Percentiles rank a stretch among this genome's conserved stretches.
Evolutionary conservation across 2,888 invertebrate genomes (phyloP).

Genomic region (Drosophila leonis): DNA sequence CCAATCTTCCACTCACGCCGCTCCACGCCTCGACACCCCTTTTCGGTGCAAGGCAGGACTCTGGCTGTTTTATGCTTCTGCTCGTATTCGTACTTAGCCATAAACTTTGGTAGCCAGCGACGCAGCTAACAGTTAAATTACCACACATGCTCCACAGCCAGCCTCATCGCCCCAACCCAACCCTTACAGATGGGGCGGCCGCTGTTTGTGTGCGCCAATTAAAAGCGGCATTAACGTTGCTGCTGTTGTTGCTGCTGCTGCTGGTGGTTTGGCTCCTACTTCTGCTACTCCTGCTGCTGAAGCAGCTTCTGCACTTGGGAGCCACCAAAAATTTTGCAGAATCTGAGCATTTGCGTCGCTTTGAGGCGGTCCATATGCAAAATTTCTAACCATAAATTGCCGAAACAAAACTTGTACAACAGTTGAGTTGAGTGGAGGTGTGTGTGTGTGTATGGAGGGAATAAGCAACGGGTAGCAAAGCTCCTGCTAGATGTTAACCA

Average conservation of each 20-base stretch:
- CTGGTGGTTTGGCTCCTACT: slow-evolving; percentile 6
- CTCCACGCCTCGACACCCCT: background rate
- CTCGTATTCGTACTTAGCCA: slow-evolving; percentile 78
- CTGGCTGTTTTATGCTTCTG: slow-evolving; percentile 50
- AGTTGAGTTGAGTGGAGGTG: slow-evolving; percentile 13
- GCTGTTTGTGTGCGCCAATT: slow-evolving; percentile 76
- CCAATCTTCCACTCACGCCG: background rate
- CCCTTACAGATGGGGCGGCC: slow-evolving; percentile 23
- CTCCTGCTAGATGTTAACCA: slow-evolving; percentile 42
- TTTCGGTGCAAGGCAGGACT: slow-evolving; percentile 42
- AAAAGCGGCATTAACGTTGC: slow-evolving; percentile 76
- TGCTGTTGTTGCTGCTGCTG: slow-evolving; percentile 35
- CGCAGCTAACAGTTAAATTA: slow-evolving; percentile 81
- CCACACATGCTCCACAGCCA: slow-evolving; percentile 75
- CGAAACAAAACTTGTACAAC: slow-evolving; percentile 71
- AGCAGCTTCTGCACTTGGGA: slow-evolving; percentile 50
- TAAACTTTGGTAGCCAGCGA: slow-evolving; percentile 77
- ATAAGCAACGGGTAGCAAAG: background rate
- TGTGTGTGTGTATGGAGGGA: background rate
- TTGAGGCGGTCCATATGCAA: slow-evolving; percentile 67
- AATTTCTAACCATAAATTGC: slow-evolving; percentile 79
- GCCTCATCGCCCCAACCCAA: background rate
- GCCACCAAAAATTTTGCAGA: slow-evolving; percentile 67
- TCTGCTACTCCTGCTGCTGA: slow-evolving; percentile 2
- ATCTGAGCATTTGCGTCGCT: slow-evolving; percentile 10